Percentiles rank a stretch among this genome's conserved stretches.
phyloP scores from a whole-genome alignment of 1,140 invertebrate genomes.

The Cydia strobilella region DNA sequence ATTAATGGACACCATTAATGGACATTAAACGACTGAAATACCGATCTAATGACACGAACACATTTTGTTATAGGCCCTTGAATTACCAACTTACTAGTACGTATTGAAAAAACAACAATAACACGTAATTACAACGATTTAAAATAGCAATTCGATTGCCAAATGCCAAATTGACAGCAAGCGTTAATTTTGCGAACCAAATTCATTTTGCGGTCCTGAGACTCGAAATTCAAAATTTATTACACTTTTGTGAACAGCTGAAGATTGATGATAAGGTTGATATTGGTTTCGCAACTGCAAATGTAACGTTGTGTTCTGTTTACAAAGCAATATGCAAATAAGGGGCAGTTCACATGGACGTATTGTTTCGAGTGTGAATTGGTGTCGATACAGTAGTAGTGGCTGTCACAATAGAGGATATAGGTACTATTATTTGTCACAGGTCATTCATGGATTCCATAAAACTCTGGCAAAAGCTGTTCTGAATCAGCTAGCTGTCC shows the following conservation, averaged over 20 bases:
- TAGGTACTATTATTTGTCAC: neutral
- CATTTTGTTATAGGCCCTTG: neutral
- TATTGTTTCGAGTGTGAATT: slow-evolving; percentile 44
- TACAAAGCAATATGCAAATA: slow-evolving; percentile 49
- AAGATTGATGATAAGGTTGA: neutral
- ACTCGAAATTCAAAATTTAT: neutral
- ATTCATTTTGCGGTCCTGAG: neutral
- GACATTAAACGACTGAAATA: slow-evolving; percentile 27
- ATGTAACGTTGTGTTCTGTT: slow-evolving; percentile 2
- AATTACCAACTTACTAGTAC: neutral
- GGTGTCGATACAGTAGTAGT: slow-evolving; percentile 40
- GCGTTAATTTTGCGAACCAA: neutral
- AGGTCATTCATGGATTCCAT: neutral
- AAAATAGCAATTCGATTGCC: neutral
- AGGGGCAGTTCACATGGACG: slow-evolving; percentile 49
- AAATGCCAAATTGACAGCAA: neutral
- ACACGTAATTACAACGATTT: neutral
- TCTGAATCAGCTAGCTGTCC: neutral
- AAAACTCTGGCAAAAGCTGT: neutral
- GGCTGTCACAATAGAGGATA: slow-evolving; percentile 4
- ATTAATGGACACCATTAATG: slow-evolving; percentile 26
- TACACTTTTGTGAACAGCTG: neutral
- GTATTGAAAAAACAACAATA: neutral
- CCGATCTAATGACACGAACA: slow-evolving; percentile 26
- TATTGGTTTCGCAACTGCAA: neutral